These are phyloP conservation scores for Zingel zingel DNA, from an alignment of 2,113 vertebrate genomes.

Conservation along the genomic window DNA sequence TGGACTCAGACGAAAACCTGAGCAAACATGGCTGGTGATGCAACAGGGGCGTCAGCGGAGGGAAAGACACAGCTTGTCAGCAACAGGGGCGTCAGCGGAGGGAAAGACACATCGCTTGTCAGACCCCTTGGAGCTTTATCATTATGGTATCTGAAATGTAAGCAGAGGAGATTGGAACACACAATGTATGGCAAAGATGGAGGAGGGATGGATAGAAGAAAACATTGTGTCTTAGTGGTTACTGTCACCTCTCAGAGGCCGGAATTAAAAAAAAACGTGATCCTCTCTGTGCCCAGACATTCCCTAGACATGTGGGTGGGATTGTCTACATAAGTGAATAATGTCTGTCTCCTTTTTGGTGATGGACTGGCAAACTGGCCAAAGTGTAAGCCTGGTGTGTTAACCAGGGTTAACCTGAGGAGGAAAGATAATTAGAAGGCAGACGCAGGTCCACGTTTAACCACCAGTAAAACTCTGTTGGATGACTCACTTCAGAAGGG, in stretches of 20 bases:
- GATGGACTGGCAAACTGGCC: slow-evolving; percentile 45
- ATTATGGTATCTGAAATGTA: slow-evolving; percentile 7
- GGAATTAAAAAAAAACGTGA: slow-evolving; percentile 2
- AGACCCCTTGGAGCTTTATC: slow-evolving; percentile 15
- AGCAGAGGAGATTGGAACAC: slow-evolving; percentile 11
- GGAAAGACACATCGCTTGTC: slow-evolving; percentile 20
- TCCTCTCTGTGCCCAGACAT: slow-evolving; percentile 26
- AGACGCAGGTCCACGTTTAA: neutral
- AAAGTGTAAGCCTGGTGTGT: slow-evolving; percentile 25
- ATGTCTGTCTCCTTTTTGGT: slow-evolving; percentile 26
- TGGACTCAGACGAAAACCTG: slow-evolving; percentile 63
- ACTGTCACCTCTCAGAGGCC: slow-evolving; percentile 9
- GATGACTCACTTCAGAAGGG: too few relatives aligned
- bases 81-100: slow-evolving; percentile 11
- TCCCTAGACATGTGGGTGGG: slow-evolving; percentile 44
- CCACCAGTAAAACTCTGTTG: too few relatives aligned
- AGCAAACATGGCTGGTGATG: slow-evolving; percentile 67
- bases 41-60: slow-evolving; percentile 11
- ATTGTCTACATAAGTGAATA: slow-evolving; percentile 12
- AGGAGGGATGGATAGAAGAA: neutral
- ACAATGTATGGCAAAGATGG: neutral
- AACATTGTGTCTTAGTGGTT: neutral
- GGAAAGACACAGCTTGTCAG: slow-evolving; percentile 41
- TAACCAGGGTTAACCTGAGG: slow-evolving; percentile 4
- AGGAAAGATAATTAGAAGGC: slow-evolving; percentile 41